Evolutionary conservation across 2,888 invertebrate species (phyloP).

Genomic region (Ectemnius lituratus): DNA sequence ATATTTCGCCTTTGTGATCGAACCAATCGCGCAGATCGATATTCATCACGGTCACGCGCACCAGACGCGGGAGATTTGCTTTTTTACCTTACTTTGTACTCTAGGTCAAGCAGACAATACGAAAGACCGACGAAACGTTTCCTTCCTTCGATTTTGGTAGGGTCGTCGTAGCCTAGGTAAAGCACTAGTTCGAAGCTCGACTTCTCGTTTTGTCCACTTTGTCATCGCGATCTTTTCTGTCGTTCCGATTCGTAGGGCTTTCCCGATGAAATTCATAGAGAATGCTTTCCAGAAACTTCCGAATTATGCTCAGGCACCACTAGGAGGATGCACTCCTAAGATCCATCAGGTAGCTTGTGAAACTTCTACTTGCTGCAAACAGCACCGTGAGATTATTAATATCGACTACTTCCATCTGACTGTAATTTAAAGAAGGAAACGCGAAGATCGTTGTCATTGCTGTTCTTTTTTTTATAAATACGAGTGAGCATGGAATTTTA

Average conservation of each 20-base stretch:
- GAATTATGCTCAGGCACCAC: constrained; percentile 9
- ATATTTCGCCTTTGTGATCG: too few species aligned
- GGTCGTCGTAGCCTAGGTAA: constrained; percentile 18
- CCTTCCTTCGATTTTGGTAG: constrained; percentile 12
- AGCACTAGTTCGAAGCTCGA: not conserved
- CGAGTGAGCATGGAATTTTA: constrained; percentile 43
- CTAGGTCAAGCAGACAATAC: constrained; percentile 13
- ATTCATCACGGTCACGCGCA: constrained; percentile 83
- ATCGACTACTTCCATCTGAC: constrained; percentile 37
- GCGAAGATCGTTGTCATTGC: constrained; percentile 44
- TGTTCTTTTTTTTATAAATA: constrained; percentile 22
- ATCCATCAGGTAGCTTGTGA: constrained; percentile 9
- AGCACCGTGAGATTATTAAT: constrained; percentile 12
- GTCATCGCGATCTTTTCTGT: not conserved
- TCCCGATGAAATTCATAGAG: too few species aligned
- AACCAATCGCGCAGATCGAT: constrained; percentile 82
- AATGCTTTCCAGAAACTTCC: constrained; percentile 19
- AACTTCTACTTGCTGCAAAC: not conserved
- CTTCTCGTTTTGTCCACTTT: too few species aligned
- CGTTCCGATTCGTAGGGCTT: not conserved
- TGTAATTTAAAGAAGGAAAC: constrained; percentile 17
- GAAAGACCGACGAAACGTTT: constrained; percentile 4
- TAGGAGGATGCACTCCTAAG: constrained; percentile 9
- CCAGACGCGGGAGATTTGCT: not conserved
- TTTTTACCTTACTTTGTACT: constrained; percentile 17